Conservation (phyloP, 2,797 vertebrate species). For the Semotilus atromaculatus region DNA sequence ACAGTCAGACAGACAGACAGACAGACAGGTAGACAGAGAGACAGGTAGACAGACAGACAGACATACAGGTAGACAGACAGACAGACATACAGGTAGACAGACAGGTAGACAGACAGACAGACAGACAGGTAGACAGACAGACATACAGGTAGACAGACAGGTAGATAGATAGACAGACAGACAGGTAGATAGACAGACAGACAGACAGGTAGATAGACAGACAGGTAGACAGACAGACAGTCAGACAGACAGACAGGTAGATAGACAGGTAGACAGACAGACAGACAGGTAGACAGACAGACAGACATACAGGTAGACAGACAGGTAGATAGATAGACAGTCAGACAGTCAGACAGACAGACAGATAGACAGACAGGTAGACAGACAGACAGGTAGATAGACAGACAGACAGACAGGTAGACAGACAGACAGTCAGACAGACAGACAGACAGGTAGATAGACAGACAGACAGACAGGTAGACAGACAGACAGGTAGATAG, state of each 20-base stretch:
- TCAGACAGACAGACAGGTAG: fast-evolving
- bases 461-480: not conserved
- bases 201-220: fast-evolving
- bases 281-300: fast-evolving
- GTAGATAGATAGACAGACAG: too few relatives aligned
- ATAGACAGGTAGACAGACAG: fast-evolving
- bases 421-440: not conserved
- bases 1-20: fast-evolving
- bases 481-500: fast-evolving
- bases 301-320: fast-evolving
- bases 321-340: not conserved
- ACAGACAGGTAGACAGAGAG: too few relatives aligned
- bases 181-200: too few relatives aligned
- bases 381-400: not conserved
- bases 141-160: too few relatives aligned
- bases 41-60: fast-evolving
- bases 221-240: not conserved
- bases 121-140: fast-evolving
- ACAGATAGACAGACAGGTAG: not conserved
- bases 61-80: too few relatives aligned
- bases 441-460: not conserved
- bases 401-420: not conserved
- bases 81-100: fast-evolving
- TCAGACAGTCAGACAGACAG: not conserved
- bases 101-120: fast-evolving